Base-by-base conservation (phyloP, 2,113 vertebrate species). In the Xiphophorus hellerii region DNA sequence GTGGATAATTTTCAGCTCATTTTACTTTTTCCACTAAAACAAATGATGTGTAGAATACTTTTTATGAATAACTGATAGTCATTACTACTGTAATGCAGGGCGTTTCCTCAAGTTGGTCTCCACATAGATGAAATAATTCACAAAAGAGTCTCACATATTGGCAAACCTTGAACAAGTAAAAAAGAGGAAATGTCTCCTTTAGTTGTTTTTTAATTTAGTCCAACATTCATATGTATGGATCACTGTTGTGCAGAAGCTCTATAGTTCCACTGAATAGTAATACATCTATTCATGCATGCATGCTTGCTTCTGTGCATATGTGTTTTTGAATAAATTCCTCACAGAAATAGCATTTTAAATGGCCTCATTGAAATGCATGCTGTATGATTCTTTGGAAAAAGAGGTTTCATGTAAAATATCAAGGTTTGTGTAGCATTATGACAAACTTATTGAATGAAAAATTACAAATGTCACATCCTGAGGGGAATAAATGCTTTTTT, bases 171-270 rank as follows among this genome's bases (percentile, higher is more conserved):
- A 4, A 4, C 22, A 14, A 66, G 15, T 73, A 65, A 77, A 74
- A 80, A 37, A 48, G 62, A 28, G 51, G 22, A n/a, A 39, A 51
- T 29, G 54, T 75, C 71, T 25, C 11, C 35, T n/a, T 84, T 74
- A 27, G 48, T 28, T 73, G 14, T 66, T 54, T 42, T 72, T 71
- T 68, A 61, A 71, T 73, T 68, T 25, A 20, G 22, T 54, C 37
- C 69, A 66, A 62, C 65, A 37, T 73, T 69, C 31, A 61, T 64
- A 63, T 68, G 69, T 58, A 37, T 67, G 67, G 44, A 33, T 78
- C 51, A 48, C 58, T 64, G 62, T 58, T 20, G 58, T 70, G 30
- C 44, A 66, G 25, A 35, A 25, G 27, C 33, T 37, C 31, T 48
- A 39, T 28, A 28, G 22, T 66, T 22, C 60, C 35, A 51, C 44